A percentile compares a stretch with the other conserved stretches of the same genome.
Conservation (phyloP, 2,113 vertebrate genomes). For the Helogale parvula region DNA sequence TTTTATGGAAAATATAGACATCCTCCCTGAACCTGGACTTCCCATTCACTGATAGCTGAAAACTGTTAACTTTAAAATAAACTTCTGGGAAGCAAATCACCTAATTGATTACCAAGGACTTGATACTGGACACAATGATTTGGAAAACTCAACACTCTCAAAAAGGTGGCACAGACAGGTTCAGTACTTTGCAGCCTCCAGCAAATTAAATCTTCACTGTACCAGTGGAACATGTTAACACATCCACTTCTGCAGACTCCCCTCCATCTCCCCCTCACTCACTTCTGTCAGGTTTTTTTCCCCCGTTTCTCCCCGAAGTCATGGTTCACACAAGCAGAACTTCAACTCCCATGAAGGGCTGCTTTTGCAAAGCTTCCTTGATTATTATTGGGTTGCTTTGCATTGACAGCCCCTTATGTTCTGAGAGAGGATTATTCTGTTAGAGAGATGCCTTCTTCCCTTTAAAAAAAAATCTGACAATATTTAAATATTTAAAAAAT, state of each 20-base stretch:
- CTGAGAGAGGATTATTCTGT: neutral
- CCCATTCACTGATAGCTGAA: conserved; percentile 40
- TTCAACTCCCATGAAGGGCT: neutral
- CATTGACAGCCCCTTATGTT: neutral
- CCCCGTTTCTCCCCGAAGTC: neutral
- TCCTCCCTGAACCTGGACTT: neutral
- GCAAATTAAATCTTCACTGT: conserved; percentile 70
- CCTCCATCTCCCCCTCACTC: neutral
- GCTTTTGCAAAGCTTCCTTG: neutral
- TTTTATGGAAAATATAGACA: conserved; percentile 39
- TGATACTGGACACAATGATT: conserved; percentile 71
- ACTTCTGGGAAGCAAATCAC: conserved; percentile 7
- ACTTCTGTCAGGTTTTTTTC: neutral
- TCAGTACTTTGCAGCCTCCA: conserved; percentile 62
- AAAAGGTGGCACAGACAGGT: conserved; percentile 44
- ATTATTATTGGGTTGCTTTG: neutral
- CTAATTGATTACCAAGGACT: conserved; percentile 72
- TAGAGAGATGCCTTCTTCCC: neutral
- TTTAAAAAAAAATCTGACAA: neutral
- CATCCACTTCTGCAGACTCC: neutral
- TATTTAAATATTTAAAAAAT: neutral
- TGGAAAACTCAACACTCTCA: conserved; percentile 61
- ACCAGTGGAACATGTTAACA: conserved; percentile 12
- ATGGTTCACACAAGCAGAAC: neutral
- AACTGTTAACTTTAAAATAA: conserved; percentile 49